Evolutionary conservation across 2,888 invertebrate species (phyloP).

Genomic region (Epinotia demarniana): DNA sequence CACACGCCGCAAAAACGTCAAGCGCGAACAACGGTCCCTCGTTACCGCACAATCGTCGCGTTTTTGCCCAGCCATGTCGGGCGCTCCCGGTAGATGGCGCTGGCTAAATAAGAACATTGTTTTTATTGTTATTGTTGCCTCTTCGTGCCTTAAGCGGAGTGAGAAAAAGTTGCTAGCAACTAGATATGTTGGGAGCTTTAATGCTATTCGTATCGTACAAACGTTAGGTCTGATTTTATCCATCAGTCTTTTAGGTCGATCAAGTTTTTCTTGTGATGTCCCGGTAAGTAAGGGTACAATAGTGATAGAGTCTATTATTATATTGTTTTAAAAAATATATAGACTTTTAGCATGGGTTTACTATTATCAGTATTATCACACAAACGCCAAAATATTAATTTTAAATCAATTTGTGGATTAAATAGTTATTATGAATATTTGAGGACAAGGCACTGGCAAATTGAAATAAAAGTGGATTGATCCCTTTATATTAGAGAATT

Average conservation of each 20-base stretch:
- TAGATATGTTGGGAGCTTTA: slow-evolving; percentile 4
- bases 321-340: no score
- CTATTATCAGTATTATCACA: no score
- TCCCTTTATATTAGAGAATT: not conserved
- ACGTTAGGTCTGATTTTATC: not conserved
- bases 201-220: not conserved
- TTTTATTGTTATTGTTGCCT: slow-evolving; percentile 42
- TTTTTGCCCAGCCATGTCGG: slow-evolving; percentile 32
- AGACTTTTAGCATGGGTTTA: no score
- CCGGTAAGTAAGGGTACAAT: no score
- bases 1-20: slow-evolving; percentile 31
- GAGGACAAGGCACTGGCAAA: no score
- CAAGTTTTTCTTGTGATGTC: no score
- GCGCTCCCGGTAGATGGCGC: slow-evolving; percentile 37
- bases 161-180: slow-evolving; percentile 12
- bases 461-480: no score
- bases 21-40: slow-evolving; percentile 44
- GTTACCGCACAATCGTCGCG: slow-evolving; percentile 42
- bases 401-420: no score
- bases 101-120: slow-evolving; percentile 44
- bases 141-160: slow-evolving; percentile 10
- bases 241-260: not conserved
- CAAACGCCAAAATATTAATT: no score
- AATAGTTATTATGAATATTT: no score
- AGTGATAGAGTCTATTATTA: no score